Conservation (phyloP, 2,113 vertebrate species). For the Calidris pygmaea region DNA sequence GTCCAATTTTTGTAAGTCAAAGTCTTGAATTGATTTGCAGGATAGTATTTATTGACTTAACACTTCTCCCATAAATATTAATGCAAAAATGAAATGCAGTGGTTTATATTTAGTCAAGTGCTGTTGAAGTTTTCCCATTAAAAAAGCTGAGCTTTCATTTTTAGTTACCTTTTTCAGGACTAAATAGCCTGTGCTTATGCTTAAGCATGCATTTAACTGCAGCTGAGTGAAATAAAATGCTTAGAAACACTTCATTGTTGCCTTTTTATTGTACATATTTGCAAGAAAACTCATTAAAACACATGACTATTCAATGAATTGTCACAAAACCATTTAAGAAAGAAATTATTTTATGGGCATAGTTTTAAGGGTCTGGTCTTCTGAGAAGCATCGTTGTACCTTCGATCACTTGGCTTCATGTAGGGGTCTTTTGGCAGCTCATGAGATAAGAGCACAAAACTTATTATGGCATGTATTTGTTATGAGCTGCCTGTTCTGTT, state of each 20-base stretch:
- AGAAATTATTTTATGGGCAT: not conserved
- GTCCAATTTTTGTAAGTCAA: constrained; percentile 26
- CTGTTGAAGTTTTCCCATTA: not conserved
- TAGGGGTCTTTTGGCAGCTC: not conserved
- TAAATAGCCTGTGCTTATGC: not conserved
- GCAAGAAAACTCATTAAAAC: not conserved
- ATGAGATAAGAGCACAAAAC: not conserved
- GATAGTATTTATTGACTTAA: constrained; percentile 8
- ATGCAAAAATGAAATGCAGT: not conserved
- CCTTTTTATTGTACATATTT: not conserved
- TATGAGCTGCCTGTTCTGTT: not conserved
- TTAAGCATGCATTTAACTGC: not conserved
- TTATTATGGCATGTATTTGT: not conserved
- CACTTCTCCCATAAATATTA: not conserved
- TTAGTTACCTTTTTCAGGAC: not conserved
- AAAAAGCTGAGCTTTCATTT: not conserved
- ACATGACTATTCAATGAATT: not conserved
- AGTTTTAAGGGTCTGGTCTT: not conserved
- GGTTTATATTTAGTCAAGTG: not conserved
- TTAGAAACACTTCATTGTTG: not conserved
- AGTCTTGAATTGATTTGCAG: not conserved
- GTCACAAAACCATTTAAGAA: not conserved
- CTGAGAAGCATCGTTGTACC: not conserved
- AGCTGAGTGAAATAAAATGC: not conserved
- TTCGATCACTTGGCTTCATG: not conserved